Base-by-base conservation (phyloP, 2,797 vertebrate genomes). In the Oceanodroma leucorhoa region DNA sequence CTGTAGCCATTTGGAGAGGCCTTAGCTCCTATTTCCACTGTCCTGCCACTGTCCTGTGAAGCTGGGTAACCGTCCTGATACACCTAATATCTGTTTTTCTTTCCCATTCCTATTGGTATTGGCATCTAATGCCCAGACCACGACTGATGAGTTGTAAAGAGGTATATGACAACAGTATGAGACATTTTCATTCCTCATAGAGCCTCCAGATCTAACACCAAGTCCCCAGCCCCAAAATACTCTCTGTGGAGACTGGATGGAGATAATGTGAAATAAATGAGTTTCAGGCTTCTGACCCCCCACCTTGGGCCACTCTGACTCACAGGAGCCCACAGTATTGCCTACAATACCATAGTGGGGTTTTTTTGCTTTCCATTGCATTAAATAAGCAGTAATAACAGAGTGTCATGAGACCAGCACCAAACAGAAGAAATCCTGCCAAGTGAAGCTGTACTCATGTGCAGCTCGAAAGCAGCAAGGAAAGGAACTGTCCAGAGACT, bases 401-500 rank as follows among this genome's bases (percentile, higher is more conserved):
- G 53, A 82, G 41, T 54, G 79, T 95, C 96, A 73, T 70, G 70
- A 87, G 77, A 92, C 62, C 73, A 83, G 58, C 65, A 78, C 69
- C 64, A 71, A 79, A 54, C 19, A 75, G 72, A 93, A 79, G 54
- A 71, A 72, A 75, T 80, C 55, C 70, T 75, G 83, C 92, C 87
- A 93, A 97, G 65, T 67, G 55, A 94, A 91, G n/a, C 43, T 82
- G 83, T 83, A 19, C 78, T 89, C 71, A 43, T 50, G 90, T 21
- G 14, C 51, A 77, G 29, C 85, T 93, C 64, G 65, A 95, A 96
- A 90, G 64, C 75, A 93, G 57, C 22, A 38, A 95, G 79, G 73
- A 91, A 85, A 78, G 70, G 81, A 93, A 84, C 76, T 76, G 87
- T 95, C 90, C 26, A 82, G 95, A 95, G 94, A 97, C 60, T 41